A percentile compares a stretch with the other conserved stretches of the same genome.
Evolutionary conservation across 2,797 vertebrate genomes (phyloP).

Genomic region (Premnoplex brunnescens): DNA sequence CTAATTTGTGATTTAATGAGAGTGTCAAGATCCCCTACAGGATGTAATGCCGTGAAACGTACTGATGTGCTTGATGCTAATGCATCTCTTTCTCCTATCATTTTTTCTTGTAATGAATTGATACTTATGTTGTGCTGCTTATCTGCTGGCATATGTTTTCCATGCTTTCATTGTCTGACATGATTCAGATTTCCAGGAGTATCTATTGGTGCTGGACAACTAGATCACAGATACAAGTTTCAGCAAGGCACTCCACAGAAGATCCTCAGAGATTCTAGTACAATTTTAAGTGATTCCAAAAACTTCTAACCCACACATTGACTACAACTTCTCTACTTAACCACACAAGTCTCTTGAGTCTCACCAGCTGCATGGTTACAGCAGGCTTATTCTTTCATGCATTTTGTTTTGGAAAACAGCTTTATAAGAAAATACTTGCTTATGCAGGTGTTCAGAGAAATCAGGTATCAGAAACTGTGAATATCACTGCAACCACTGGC

Average conservation of each 20-base stretch:
- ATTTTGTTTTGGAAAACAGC: neutral
- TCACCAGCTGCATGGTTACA: neutral
- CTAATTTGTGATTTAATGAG: neutral
- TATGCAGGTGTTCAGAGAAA: neutral
- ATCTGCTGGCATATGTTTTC: neutral
- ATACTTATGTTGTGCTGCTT: neutral
- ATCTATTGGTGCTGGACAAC: neutral
- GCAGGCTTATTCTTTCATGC: neutral
- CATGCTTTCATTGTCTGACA: neutral
- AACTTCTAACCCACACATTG: neutral
- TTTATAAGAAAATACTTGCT: neutral
- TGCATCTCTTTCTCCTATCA: neutral
- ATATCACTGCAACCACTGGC: neutral
- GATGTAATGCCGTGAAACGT: neutral
- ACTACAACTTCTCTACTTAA: neutral
- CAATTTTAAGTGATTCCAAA: neutral
- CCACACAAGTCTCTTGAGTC: neutral
- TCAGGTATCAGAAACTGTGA: neutral
- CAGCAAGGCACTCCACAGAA: neutral
- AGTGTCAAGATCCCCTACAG: neutral
- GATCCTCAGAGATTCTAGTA: neutral
- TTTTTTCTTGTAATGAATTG: neutral
- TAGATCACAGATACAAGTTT: neutral
- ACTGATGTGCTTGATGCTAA: neutral
- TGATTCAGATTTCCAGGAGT: neutral